Evolutionary conservation across 2,888 invertebrate genomes (phyloP), one percentile per base, ranked within the genome.

Genomic region (Muscina levida): DNA sequence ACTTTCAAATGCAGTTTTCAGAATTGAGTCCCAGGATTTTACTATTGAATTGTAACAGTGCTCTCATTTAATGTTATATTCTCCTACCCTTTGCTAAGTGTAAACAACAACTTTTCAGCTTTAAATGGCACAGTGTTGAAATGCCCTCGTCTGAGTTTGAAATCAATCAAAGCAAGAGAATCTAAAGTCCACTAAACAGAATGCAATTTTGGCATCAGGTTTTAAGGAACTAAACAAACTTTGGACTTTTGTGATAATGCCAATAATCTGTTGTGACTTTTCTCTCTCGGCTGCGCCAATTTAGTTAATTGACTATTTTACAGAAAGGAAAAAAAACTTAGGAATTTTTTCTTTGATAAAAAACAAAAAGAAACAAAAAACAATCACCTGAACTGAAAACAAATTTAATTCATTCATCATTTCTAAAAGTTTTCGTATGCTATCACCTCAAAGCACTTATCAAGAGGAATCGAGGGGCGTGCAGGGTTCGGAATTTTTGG

Each of bases 391-490:
- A n/a, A n/a, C n/a, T n/a, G n/a, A n/a, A n/a, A n/a, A n/a, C 44
- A 42, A 57, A 65, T 74, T 76, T 53, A 76, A 39, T 79, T 71
- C 80, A 80, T 81, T 74, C 81, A 77, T 81, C 74, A 77, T 67
- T 66, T 15, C 31, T 31, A 31, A 31, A 31, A 31, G 31, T 31
- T 5, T 8, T 8, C 3, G 31, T 3, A 31, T 31, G 31, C 8
- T 5, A 3, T 31, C 31, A 31, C 8, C 31, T 5, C 31, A 5
- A 8, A 31, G 31, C 8, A 31, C 31, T 31, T 31, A 31, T 31
- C 8, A 31, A 31, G 31, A 31, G 8, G 31, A 31, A 62, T 31
- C 8, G 31, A 5, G 31, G 31, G 3, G 4, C 31, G 8, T 31
- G 8, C 17, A 59, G 31, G 3, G 8, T 31, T 31, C 31, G 31